Evolutionary conservation across 1,140 invertebrate species (phyloP).

Genomic region (Drosophila sp.): DNA sequence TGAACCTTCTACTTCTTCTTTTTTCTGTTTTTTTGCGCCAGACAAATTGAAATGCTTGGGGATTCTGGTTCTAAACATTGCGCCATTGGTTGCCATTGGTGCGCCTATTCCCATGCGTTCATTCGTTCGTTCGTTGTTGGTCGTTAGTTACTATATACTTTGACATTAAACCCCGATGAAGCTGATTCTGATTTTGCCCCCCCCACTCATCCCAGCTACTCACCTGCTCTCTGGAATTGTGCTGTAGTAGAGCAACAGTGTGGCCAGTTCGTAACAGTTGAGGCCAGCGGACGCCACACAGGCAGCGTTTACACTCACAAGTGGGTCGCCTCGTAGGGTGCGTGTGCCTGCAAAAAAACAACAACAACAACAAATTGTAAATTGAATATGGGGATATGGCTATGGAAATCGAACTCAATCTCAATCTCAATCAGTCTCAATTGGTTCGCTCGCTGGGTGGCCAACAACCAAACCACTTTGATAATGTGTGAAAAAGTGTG

Average conservation of each 20-base stretch:
- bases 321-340: slow-evolving; percentile 83
- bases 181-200: slow-evolving; percentile 65
- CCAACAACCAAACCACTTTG: slow-evolving; percentile 38
- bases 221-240: slow-evolving; percentile 84
- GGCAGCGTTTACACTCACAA: slow-evolving; percentile 84
- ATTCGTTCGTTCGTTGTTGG: not conserved
- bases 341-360: slow-evolving; percentile 69
- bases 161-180: slow-evolving; percentile 74
- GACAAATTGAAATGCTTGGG: slow-evolving; percentile 72
- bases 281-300: slow-evolving; percentile 84
- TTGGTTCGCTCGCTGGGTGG: slow-evolving; percentile 69
- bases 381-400: slow-evolving; percentile 39
- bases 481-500: slow-evolving; percentile 79
- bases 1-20: slow-evolving; percentile 37
- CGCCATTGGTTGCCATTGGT: slow-evolving; percentile 19
- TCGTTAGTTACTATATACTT: slow-evolving; percentile 29
- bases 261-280: slow-evolving; percentile 85
- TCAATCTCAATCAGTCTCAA: slow-evolving; percentile 47
- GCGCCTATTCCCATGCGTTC: slow-evolving; percentile 73
- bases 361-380: slow-evolving; percentile 1
- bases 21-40: slow-evolving; percentile 29
- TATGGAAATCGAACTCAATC: slow-evolving; percentile 35
- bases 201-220: slow-evolving; percentile 51
- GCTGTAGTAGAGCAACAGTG: slow-evolving; percentile 85
- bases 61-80: slow-evolving; percentile 19